Evolutionary conservation across 2,888 invertebrate genomes (phyloP).

Genomic region (Agonopterix arenella): DNA sequence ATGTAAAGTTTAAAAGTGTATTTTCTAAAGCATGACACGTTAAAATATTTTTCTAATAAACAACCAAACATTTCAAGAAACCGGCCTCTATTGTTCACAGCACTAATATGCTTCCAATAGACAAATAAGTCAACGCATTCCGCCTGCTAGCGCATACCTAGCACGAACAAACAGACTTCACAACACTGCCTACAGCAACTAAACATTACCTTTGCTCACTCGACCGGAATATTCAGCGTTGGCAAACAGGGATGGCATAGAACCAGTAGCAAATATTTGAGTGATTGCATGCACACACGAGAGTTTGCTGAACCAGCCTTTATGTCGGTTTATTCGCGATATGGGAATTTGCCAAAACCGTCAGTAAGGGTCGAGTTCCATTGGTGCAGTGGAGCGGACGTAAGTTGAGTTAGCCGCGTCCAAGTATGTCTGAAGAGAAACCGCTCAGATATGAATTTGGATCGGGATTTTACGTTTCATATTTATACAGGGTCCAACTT

Average conservation of each 20-base stretch:
- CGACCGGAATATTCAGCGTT: constrained; percentile 26
- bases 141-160: constrained; percentile 11
- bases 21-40: too few relatives aligned
- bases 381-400: too few relatives aligned
- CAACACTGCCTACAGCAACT: constrained; percentile 19
- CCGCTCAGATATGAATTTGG: too few relatives aligned
- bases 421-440: too few relatives aligned
- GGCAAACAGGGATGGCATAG: constrained; percentile 28
- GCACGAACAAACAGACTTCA: constrained; percentile 18
- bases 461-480: too few relatives aligned
- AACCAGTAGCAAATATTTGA: constrained; percentile 45
- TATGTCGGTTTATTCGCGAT: constrained; percentile 7
- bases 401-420: too few relatives aligned
- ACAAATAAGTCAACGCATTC: not conserved
- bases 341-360: constrained; percentile 10
- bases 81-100: not conserved
- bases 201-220: constrained; percentile 46
- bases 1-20: too few relatives aligned
- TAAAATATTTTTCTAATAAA: too few relatives aligned
- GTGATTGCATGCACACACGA: constrained; percentile 39
- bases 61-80: not conserved
- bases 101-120: not conserved
- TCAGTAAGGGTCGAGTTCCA: too few relatives aligned
- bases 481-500: too few relatives aligned
- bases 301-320: constrained; percentile 14